Evolutionary conservation across 2,797 vertebrate species (phyloP), one percentile per base, ranked within the genome.

Genomic region (Pagetopsis macropterus): DNA sequence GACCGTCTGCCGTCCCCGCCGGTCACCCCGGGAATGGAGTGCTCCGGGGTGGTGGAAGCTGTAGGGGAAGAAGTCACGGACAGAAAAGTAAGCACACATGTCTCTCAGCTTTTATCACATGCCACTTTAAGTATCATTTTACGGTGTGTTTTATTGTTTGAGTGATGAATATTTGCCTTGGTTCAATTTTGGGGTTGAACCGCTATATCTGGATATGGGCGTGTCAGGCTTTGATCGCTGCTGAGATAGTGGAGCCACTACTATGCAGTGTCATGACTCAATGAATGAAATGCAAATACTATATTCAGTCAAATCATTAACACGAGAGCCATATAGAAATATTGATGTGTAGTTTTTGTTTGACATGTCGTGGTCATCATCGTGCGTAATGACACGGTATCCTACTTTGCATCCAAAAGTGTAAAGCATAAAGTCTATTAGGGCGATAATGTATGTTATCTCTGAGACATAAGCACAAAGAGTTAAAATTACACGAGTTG

Each of bases 1-100:
- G 97, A 98, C 75, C 94, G 95, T 19, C 92, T 96, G 79, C 96
- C 96, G 1, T 90, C 96, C 57, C 96, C 94, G 70, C 97, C 97
- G n/a, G 67, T 95, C 81, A 95, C 95, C 56, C 97, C 95, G 1
- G 97, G 97, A 48, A 95, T 97, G 96, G 97, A 97, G 93, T 97
- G 96, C 79, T 95, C 97, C 17, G 97, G 97, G 50, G 93, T 94
- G 60, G 94, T 99, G 75, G 93, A 95, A 81, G 96, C 96, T 33
- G 90, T 97, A 43, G 97, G 97, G 4, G 97, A 98, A 40, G 97
- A 96, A 37, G 97, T 99, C 82, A 87, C 89, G 9, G 95, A 96
- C 88, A 95, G 96, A 82, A 96, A 98, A 95, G 97, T 97, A 93
- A 96, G 95, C 55, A 48, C 52, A 54, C 78, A 49, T 0, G 3